Base-by-base conservation (phyloP, 1,140 invertebrate species). In the Drosophila pandora region DNA sequence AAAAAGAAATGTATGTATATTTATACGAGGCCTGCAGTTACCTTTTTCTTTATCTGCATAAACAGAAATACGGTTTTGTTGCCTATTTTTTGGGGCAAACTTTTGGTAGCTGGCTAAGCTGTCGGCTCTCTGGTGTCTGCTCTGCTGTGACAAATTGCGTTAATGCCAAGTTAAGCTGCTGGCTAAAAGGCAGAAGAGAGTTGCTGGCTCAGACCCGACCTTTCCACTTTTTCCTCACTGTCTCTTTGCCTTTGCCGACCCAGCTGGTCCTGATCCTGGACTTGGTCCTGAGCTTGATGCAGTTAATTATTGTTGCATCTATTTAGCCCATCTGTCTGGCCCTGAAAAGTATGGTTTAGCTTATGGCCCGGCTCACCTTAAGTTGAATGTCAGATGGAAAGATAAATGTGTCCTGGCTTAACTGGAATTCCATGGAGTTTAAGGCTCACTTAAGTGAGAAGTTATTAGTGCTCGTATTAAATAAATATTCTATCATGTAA, bases 261-360 rank as follows among this genome's bases (percentile, higher is more conserved):
- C 32, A 12, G 34, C 13, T 43, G n/a, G 41, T 9, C 28, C 50
- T 50, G 28, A 1, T 2, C 13, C 17, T 43, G 41, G 41, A 2
- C 41, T 5, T 43, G n/a, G 37, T n/a, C 37, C 37, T 39, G 2
- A 32, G 39, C 60, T 48, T 58, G 58, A 78, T 83, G 80, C 80
- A 84, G 80, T 84, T 84, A 84, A 84, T 84, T 84, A 84, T 79
- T 79, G 75, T 63, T 60, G 65, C 80, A 84, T 84, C 57, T 76
- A 84, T 84, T 83, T 70, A 83, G 70, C 80, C 45, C 53, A 49
- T 58, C 43, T 57, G 58, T 59, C 69, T 58, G 62, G 30, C 76
- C 55, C 77, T 67, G 59, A 53, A 82, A 58, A 76, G 71, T 68
- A 63, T 61, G 57, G 58, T 60, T 30, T 37, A 59, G 32, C 60